Evolutionary conservation across 2,888 invertebrate genomes (phyloP).

Genomic region (Megalurothrips usitatus): DNA sequence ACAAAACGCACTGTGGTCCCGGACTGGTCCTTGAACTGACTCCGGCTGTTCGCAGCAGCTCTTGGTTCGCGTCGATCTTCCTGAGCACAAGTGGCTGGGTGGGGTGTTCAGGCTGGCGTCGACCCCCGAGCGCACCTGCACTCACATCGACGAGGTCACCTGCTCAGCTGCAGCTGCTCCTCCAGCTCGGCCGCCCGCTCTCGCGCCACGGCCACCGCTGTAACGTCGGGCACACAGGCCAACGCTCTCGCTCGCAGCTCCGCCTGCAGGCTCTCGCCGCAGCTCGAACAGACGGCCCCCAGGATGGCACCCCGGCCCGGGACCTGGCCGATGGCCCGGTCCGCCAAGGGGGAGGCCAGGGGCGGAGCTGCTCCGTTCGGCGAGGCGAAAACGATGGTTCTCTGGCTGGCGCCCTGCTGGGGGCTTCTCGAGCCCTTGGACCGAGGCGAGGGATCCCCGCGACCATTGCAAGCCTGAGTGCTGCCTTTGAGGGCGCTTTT

Average conservation of each 20-base stretch:
- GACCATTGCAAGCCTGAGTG: background rate
- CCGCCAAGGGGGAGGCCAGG: background rate
- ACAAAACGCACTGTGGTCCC: background rate
- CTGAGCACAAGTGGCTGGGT: background rate
- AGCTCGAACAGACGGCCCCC: conserved; percentile 10
- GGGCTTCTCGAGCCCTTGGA: background rate
- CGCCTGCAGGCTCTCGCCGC: background rate
- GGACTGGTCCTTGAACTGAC: background rate
- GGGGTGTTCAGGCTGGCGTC: background rate
- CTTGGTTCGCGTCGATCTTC: background rate
- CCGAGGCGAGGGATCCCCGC: background rate
- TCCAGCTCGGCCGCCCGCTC: background rate
- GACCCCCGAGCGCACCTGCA: background rate
- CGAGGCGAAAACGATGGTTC: conserved; percentile 14
- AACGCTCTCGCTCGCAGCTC: background rate
- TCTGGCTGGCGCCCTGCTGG: background rate
- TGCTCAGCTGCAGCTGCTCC: background rate
- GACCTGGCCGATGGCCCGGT: background rate
- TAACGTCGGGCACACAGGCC: background rate
- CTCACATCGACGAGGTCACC: background rate
- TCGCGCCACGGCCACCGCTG: conserved; percentile 1
- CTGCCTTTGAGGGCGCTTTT: conserved; percentile 1
- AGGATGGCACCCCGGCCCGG: background rate
- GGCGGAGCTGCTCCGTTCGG: conserved; percentile 12
- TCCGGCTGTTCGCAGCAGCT: background rate